phyloP scores from a whole-genome alignment of 2,888 invertebrate species.

The Mythimna pallens region DNA sequence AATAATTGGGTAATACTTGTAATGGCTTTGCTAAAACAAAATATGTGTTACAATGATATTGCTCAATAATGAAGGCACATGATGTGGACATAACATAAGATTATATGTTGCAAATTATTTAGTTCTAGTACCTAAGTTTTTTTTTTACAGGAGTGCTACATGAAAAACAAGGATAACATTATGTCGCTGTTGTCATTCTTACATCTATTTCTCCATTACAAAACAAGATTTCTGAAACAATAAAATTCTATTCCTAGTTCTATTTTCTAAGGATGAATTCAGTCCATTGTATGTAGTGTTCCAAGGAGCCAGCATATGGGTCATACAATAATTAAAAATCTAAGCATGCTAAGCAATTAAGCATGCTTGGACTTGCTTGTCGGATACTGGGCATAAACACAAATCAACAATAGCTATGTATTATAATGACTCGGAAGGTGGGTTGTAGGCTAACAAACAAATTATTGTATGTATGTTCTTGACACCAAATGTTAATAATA shows the following conservation, averaged over 20 bases:
- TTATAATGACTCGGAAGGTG: no score
- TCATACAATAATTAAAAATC: no score
- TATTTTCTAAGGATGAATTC: background rate
- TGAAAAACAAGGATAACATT: slow-evolving; percentile 17
- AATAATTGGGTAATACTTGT: no score
- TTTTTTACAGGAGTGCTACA: background rate
- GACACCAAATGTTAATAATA: background rate
- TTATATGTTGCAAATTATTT: background rate
- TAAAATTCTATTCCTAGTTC: background rate
- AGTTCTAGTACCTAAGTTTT: background rate
- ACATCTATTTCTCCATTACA: background rate
- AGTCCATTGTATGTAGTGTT: background rate
- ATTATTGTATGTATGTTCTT: no score
- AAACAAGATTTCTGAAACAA: background rate
- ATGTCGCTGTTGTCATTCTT: background rate
- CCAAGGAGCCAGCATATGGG: no score
- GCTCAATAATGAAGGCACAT: background rate
- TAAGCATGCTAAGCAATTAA: no score
- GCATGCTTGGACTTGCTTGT: no score
- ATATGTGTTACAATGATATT: no score
- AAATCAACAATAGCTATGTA: no score
- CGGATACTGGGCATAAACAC: no score
- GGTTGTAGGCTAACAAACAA: no score
- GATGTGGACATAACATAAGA: background rate
- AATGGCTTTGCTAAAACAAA: no score